Conservation (phyloP, 2,113 vertebrate genomes). For the Otus sunia region DNA sequence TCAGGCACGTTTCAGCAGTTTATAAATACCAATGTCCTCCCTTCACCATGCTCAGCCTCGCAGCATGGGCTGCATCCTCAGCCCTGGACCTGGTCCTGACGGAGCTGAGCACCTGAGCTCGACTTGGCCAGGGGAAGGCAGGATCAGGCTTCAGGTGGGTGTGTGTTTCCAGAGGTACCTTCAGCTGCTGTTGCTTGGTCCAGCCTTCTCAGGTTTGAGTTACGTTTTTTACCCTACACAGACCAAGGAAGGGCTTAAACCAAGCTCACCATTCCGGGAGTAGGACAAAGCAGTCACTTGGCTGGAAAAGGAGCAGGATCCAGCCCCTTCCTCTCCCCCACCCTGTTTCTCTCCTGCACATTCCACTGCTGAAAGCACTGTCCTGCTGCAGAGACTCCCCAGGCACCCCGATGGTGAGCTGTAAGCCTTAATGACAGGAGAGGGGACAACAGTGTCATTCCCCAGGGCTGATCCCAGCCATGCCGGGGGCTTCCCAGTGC, state of each 20-base stretch:
- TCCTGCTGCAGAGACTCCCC: background rate
- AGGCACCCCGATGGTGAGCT: rapidly evolving
- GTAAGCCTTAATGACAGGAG: background rate
- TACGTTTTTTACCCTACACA: rapidly evolving
- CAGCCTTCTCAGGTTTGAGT: background rate
- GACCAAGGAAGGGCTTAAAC: background rate
- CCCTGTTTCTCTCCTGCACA: background rate
- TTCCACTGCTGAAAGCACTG: background rate
- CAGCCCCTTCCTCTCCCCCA: background rate
- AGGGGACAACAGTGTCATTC: background rate
- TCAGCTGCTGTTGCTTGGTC: background rate
- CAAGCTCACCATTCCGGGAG: background rate
- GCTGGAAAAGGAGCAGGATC: background rate
- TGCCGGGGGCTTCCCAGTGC: rapidly evolving
- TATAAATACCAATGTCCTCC: background rate
- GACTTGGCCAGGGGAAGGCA: background rate
- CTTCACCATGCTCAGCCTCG: rapidly evolving
- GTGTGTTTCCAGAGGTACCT: background rate
- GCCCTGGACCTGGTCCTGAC: background rate
- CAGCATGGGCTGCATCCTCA: rapidly evolving
- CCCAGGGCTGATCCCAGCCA: background rate
- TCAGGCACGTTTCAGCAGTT: background rate
- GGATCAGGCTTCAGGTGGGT: background rate
- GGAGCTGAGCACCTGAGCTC: background rate
- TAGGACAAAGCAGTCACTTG: background rate